phyloP scores from a whole-genome alignment of 2,113 vertebrate genomes.

The Paradisaea rubra region DNA sequence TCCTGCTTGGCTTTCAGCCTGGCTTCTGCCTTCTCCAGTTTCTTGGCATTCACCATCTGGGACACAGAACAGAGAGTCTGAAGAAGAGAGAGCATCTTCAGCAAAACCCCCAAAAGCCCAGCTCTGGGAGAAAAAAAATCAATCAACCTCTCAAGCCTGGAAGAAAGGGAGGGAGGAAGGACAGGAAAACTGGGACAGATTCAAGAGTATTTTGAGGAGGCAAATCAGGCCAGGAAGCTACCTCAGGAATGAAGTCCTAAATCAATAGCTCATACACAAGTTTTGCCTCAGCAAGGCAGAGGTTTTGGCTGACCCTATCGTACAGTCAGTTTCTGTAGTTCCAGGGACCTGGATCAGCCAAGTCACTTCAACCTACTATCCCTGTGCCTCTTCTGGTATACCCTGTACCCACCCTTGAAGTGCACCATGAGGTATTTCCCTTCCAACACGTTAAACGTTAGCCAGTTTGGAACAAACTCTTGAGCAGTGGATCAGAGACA shows the following conservation, averaged over 20 bases:
- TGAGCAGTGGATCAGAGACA: background rate
- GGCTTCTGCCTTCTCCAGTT: slow-evolving; percentile 94
- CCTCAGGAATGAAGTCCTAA: background rate
- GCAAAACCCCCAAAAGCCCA: background rate
- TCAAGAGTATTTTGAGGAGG: background rate
- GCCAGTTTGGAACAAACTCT: background rate
- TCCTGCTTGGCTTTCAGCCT: slow-evolving; percentile 92
- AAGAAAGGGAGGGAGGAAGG: background rate
- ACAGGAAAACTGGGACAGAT: background rate
- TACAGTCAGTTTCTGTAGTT: background rate
- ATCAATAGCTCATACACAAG: background rate
- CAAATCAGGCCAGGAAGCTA: background rate
- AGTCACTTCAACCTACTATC: background rate
- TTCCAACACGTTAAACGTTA: background rate
- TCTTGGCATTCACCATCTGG: slow-evolving; percentile 91
- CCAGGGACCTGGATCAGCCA: background rate
- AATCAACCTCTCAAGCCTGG: background rate
- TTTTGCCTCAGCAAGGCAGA: background rate
- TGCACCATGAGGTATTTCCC: background rate
- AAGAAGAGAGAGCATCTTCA: background rate
- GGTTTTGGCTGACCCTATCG: background rate
- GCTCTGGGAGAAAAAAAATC: background rate
- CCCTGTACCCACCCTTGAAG: background rate
- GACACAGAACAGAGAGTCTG: background rate
- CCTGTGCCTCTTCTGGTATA: background rate